These are phyloP conservation scores for Sturnira hondurensis DNA, from an alignment of 2,113 vertebrate species.

Conservation along the genomic window DNA sequence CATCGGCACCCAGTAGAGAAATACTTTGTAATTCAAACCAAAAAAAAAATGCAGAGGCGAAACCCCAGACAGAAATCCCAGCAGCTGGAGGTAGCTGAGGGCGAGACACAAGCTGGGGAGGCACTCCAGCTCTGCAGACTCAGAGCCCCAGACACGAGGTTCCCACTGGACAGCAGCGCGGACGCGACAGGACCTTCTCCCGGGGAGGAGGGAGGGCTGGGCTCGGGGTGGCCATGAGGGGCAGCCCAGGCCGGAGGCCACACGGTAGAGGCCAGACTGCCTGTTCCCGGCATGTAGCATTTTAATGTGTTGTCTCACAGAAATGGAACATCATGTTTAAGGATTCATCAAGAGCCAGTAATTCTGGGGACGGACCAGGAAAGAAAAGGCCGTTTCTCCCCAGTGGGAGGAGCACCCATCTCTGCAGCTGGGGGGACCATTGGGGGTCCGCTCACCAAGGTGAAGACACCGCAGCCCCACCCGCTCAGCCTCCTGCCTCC, in stretches of 20 bases:
- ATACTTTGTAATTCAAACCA: neutral
- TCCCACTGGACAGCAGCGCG: fast-evolving
- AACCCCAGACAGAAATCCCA: neutral
- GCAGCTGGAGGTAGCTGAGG: neutral
- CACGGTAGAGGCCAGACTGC: too few species aligned
- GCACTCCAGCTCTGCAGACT: too few species aligned
- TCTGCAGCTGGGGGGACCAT: neutral
- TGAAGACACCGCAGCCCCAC: fast-evolving
- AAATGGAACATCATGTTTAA: neutral
- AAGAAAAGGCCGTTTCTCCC: neutral
- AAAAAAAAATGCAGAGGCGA: neutral
- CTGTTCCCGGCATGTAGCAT: fast-evolving
- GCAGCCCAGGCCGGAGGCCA: neutral
- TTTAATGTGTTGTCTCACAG: neutral
- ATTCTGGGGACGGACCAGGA: neutral
- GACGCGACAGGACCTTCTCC: fast-evolving
- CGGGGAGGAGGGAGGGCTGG: neutral
- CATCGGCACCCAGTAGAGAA: neutral
- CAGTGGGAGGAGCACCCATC: fast-evolving
- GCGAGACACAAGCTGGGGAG: neutral
- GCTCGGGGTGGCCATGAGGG: fast-evolving
- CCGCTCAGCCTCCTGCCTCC: fast-evolving
- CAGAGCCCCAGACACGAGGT: too few species aligned
- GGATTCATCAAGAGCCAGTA: neutral
- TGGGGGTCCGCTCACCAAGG: neutral